phyloP scores from a whole-genome alignment of 2,888 invertebrate genomes.

The Synergus umbraculus region DNA sequence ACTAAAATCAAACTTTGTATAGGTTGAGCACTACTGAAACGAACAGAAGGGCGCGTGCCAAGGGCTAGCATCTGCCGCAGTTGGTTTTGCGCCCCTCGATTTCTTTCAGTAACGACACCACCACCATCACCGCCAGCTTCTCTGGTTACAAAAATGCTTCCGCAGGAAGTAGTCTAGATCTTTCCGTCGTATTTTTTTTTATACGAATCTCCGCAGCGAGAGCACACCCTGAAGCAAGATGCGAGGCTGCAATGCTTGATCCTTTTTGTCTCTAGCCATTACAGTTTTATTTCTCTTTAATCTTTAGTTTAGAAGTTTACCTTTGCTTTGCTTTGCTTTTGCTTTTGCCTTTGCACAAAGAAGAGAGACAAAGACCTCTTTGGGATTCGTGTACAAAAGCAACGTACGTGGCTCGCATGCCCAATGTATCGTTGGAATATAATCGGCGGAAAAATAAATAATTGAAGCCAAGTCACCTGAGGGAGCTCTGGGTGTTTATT shows the following conservation, averaged over 20 bases:
- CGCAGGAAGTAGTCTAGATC: slow-evolving; percentile 72
- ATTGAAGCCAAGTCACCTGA: slow-evolving; percentile 38
- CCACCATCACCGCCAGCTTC: slow-evolving; percentile 52
- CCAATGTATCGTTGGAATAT: background rate
- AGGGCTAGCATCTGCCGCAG: slow-evolving; percentile 73
- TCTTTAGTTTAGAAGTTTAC: background rate
- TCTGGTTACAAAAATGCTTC: slow-evolving; percentile 74
- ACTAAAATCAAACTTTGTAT: background rate
- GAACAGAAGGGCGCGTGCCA: slow-evolving; percentile 74
- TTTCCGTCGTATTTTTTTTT: slow-evolving; percentile 52
- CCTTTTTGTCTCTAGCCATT: background rate
- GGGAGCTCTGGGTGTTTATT: background rate
- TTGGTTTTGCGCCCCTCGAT: slow-evolving; percentile 70
- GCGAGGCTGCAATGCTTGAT: background rate
- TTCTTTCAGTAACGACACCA: slow-evolving; percentile 61
- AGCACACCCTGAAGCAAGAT: background rate
- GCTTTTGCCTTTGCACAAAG: background rate
- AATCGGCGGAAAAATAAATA: slow-evolving; percentile 43
- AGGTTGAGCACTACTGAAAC: slow-evolving; percentile 66
- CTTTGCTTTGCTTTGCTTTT: background rate
- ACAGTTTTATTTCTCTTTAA: background rate
- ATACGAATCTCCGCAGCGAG: slow-evolving; percentile 41
- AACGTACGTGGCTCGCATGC: slow-evolving; percentile 51
- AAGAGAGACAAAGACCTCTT: slow-evolving; percentile 28
- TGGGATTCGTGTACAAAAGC: slow-evolving; percentile 28